Conservation (phyloP, 2,797 vertebrate genomes). For the Cryptoblepharus egeriae region DNA sequence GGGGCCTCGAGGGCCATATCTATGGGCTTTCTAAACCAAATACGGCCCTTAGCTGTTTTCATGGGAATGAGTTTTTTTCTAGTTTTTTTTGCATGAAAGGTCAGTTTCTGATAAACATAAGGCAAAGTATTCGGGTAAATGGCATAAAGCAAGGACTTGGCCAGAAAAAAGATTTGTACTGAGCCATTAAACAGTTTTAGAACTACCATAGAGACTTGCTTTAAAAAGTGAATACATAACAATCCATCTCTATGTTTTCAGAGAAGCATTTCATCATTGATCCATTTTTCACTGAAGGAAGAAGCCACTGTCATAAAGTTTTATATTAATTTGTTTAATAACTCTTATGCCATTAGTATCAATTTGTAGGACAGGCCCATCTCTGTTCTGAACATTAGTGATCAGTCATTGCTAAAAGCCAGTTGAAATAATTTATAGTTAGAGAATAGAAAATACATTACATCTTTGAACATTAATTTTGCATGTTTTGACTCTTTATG, state of each 20-base stretch:
- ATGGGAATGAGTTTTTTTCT: neutral
- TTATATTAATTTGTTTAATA: constrained; percentile 60
- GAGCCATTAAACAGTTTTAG: constrained; percentile 37
- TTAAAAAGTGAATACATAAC: constrained; percentile 37
- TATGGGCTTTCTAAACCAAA: too few species aligned
- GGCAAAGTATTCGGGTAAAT: constrained; percentile 24
- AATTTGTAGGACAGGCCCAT: constrained; percentile 46
- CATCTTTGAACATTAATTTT: constrained; percentile 62
- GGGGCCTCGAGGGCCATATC: too few species aligned
- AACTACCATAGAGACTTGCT: constrained; percentile 45
- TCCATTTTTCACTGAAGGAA: constrained; percentile 43
- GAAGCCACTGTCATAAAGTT: constrained; percentile 37
- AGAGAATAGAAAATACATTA: constrained; percentile 52
- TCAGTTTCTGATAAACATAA: neutral
- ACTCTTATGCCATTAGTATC: constrained; percentile 52
- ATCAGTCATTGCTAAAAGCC: constrained; percentile 61
- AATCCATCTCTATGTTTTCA: constrained; percentile 24
- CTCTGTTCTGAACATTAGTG: constrained; percentile 39
- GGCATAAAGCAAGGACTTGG: neutral
- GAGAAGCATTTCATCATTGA: constrained; percentile 45
- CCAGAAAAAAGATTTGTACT: neutral
- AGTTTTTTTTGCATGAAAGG: neutral
- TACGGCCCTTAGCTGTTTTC: neutral
- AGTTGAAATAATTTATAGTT: constrained; percentile 62
- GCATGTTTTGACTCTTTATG: constrained; percentile 18